Evolutionary conservation across 2,888 invertebrate species (phyloP), one percentile per base, ranked within the genome.

Genomic region (Panopea generosa): DNA sequence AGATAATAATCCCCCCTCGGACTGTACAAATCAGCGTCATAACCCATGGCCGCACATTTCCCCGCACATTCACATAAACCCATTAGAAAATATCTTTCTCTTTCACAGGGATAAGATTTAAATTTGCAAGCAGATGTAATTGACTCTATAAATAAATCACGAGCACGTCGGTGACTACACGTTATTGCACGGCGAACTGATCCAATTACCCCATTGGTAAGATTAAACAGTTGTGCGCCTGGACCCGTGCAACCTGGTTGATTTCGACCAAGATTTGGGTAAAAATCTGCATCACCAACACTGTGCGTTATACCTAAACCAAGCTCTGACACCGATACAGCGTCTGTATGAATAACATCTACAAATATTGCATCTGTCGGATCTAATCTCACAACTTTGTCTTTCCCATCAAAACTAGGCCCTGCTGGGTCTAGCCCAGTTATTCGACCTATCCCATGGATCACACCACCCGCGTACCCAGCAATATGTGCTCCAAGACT

Each of bases 11-110:
- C n/a, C 7, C 49, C 49, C 6, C 49, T 9, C 14, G n/a, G n/a
- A 49, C 6, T 18, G 6, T 6, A 6, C 9, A 6, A 7, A 7
- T 49, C 49, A 9, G 49, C 14, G 9, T 49, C n/a, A 18, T n/a
- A 49, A 49, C 49, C 49, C 49, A 49, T 49, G 49, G 6, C n/a
- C 6, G 49, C 14, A 18, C 49, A 49, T 11, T 18, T 18, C n/a
- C 14, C 14, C 6, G 6, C 18, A 49, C 49, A 18, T 11, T 9
- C 6, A 49, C 49, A 49, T 49, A 14, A 14, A 7, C 49, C 49
- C n/a, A 6, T 16, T n/a, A 7, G 7, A 49, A 49, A 49, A 18
- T 49, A 9, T 6, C n/a, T 18, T 18, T 49, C 49, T 7, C n/a
- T 49, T 11, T 18, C 49, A 18, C 49, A 49, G 14, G 49, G 49